A percentile compares a stretch with the other conserved stretches of the same genome.
Evolutionary conservation across 2,888 invertebrate species (phyloP).

Genomic region (Phalera bucephala): DNA sequence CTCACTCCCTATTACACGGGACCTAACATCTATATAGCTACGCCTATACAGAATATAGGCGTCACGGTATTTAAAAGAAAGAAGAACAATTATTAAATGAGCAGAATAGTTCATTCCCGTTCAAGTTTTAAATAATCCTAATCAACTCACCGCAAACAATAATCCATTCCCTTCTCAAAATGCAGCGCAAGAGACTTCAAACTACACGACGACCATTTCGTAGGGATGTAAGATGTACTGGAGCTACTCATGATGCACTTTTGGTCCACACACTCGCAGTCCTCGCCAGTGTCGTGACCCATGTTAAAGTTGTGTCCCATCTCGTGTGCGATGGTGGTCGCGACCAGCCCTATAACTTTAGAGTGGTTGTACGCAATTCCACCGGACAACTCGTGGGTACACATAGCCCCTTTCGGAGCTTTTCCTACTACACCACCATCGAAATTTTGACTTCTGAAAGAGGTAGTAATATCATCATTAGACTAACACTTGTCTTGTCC

Average conservation of each 20-base stretch:
- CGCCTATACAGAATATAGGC: no score
- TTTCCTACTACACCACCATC: slow-evolving; percentile 97
- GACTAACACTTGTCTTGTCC: no score
- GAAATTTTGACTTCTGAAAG: slow-evolving; percentile 92
- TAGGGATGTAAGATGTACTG: slow-evolving; percentile 91
- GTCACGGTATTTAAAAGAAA: no score
- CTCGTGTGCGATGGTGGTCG: slow-evolving; percentile 15
- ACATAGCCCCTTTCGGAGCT: slow-evolving; percentile 97
- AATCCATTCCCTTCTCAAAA: slow-evolving; percentile 97
- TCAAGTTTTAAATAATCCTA: no score
- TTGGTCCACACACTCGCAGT: slow-evolving; percentile 89
- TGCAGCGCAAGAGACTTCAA: slow-evolving; percentile 93
- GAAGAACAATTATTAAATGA: no score
- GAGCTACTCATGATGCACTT: slow-evolving; percentile 98
- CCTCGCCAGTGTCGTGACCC: slow-evolving; percentile 76
- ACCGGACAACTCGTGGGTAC: slow-evolving; percentile 90
- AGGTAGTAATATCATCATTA: no score
- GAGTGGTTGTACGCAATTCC: slow-evolving; percentile 7
- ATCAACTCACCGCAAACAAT: slow-evolving; percentile 85
- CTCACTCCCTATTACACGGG: no score
- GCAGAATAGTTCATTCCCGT: no score
- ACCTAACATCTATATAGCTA: no score
- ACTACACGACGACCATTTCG: slow-evolving; percentile 97
- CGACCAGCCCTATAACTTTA: neutral
- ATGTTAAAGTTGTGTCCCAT: slow-evolving; percentile 19